A percentile compares a stretch with the other conserved stretches of the same genome.
phyloP scores from a whole-genome alignment of 2,797 vertebrate genomes.

The Cyprinella venusta region DNA sequence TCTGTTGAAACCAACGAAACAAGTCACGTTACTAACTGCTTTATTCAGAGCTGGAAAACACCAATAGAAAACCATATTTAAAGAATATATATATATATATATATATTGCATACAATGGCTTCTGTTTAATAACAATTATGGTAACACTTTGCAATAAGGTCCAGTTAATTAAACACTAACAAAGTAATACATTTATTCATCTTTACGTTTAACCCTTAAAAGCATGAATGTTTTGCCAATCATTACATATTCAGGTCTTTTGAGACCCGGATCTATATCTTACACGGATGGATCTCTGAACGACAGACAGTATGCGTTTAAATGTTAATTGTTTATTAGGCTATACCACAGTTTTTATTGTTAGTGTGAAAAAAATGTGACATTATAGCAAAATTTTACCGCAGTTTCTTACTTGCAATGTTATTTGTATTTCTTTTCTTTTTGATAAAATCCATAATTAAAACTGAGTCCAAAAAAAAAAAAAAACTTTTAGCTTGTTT shows the following conservation, averaged over 20 bases:
- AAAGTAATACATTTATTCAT: background rate
- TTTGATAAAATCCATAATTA: background rate
- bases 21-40: background rate
- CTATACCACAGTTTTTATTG: background rate
- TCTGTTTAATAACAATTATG: too few species aligned
- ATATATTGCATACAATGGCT: background rate
- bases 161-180: background rate
- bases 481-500: background rate
- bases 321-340: too few species aligned
- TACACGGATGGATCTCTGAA: too few species aligned
- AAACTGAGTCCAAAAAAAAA: background rate
- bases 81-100: too few species aligned
- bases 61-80: background rate
- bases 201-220: background rate
- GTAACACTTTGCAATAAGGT: background rate
- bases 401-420: background rate
- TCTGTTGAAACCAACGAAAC: constrained; percentile 27
- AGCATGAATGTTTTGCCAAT: too few species aligned
- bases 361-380: background rate
- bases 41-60: background rate
- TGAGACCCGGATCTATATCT: too few species aligned
- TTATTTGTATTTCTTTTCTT: background rate
- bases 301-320: too few species aligned
- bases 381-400: background rate
- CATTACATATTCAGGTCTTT: too few species aligned